A percentile compares a stretch with the other conserved stretches of the same genome.
Conservation (phyloP, 2,797 vertebrate genomes). For the Echeneis naucrates region DNA sequence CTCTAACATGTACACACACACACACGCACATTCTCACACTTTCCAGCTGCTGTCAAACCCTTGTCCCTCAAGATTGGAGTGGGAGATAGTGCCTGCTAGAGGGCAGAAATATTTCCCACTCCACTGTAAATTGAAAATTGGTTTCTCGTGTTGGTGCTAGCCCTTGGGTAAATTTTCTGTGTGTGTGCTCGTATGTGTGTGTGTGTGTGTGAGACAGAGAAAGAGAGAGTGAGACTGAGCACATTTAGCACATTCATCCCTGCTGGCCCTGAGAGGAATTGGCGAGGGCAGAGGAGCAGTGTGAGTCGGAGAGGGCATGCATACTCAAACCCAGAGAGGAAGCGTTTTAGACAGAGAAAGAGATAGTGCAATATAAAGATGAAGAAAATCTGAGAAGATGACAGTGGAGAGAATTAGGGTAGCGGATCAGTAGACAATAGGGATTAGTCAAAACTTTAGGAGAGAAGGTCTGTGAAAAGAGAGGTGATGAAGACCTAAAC, state of each 20-base stretch:
- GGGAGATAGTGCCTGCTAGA: slow-evolving; percentile 66
- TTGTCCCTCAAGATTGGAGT: slow-evolving; percentile 58
- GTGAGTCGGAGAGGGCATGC: slow-evolving; percentile 38
- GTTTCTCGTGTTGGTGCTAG: slow-evolving; percentile 77
- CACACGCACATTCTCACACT: slow-evolving; percentile 45
- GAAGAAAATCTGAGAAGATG: slow-evolving; percentile 21
- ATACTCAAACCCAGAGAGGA: slow-evolving; percentile 24
- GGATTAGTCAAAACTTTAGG: not conserved
- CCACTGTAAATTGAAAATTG: slow-evolving; percentile 85
- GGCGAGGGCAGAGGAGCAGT: slow-evolving; percentile 45
- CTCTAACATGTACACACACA: too few species aligned
- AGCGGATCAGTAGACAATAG: slow-evolving; percentile 5
- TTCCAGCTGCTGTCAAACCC: slow-evolving; percentile 60
- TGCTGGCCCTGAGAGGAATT: slow-evolving; percentile 58
- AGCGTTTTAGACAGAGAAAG: slow-evolving; percentile 9
- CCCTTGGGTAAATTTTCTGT: slow-evolving; percentile 61
- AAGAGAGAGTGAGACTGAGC: slow-evolving; percentile 33
- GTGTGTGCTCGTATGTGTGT: not conserved
- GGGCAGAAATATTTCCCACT: slow-evolving; percentile 84
- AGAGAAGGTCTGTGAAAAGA: slow-evolving; percentile 2
- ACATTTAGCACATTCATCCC: slow-evolving; percentile 71
- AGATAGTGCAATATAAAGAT: not conserved
- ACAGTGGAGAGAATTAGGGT: not conserved
- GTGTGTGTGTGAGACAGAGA: too few species aligned
- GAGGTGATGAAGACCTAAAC: not conserved